A percentile compares a stretch with the other conserved stretches of the same genome.
Evolutionary conservation across 1,140 invertebrate species (phyloP).

Genomic region (Daktulosphaira vitifoliae): DNA sequence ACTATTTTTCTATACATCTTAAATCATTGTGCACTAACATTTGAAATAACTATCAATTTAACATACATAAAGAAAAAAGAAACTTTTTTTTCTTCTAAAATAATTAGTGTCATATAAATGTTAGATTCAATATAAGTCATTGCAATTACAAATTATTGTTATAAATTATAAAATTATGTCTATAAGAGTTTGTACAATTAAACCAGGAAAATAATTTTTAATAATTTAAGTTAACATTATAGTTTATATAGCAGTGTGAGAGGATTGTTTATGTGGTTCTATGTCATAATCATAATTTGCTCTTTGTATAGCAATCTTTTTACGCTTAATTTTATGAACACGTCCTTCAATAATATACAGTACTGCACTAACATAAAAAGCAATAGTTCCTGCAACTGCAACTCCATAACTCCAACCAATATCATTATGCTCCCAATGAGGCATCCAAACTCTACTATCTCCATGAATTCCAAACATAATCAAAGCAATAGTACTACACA

Average conservation of each 20-base stretch:
- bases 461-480: slow-evolving; percentile 79
- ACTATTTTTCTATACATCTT: no score
- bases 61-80: no score
- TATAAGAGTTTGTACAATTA: no score
- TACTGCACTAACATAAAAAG: slow-evolving; percentile 31
- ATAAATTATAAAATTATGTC: no score
- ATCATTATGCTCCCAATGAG: slow-evolving; percentile 89
- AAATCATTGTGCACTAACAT: no score
- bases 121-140: no score
- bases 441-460: slow-evolving; percentile 91
- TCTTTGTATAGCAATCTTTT: slow-evolving; percentile 43
- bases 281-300: slow-evolving; percentile 33
- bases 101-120: no score
- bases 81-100: no score
- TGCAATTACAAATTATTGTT: no score
- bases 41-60: no score
- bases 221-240: no score
- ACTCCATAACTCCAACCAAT: slow-evolving; percentile 91
- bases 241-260: slow-evolving; percentile 24
- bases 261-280: slow-evolving; percentile 19
- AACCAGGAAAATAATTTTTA: no score
- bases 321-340: slow-evolving; percentile 55
- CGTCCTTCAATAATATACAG: slow-evolving; percentile 66
- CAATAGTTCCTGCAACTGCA: slow-evolving; percentile 58
- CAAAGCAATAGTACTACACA: slow-evolving; percentile 65